A percentile compares a stretch with the other conserved stretches of the same genome.
Evolutionary conservation across 2,113 vertebrate genomes (phyloP).

Genomic region (Urocolius indicus): DNA sequence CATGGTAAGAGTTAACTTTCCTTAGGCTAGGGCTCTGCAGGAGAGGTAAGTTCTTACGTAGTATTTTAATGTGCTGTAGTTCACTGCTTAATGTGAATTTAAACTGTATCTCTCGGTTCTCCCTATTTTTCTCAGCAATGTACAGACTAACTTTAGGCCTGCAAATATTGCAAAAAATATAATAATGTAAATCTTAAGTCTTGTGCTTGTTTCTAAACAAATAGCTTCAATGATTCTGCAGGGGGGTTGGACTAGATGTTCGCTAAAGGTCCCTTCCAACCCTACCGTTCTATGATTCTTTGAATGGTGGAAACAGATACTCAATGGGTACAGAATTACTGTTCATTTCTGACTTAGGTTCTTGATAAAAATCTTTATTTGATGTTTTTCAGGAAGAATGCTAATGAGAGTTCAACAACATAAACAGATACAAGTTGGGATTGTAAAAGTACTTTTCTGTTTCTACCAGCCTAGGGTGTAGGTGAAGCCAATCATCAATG

Average conservation of each 20-base stretch:
- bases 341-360: background rate
- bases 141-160: background rate
- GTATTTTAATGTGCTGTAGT: background rate
- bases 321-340: background rate
- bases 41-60: constrained; percentile 1
- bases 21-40: background rate
- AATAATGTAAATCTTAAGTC: background rate
- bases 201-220: background rate
- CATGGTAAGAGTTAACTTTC: background rate
- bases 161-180: background rate
- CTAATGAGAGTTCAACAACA: background rate
- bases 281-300: too few relatives aligned
- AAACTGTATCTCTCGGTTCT: background rate
- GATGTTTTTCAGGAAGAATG: background rate
- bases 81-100: background rate
- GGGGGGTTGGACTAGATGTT: too few relatives aligned
- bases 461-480: background rate
- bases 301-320: background rate
- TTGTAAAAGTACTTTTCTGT: background rate
- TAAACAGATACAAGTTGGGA: background rate
- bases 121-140: background rate
- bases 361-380: background rate
- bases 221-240: background rate
- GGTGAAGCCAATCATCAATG: background rate
- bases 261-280: too few relatives aligned